Percentiles rank a stretch among this genome's conserved stretches.
These are phyloP conservation scores for Passer montanus DNA, from an alignment of 2,113 vertebrate species.

Conservation along the genomic window DNA sequence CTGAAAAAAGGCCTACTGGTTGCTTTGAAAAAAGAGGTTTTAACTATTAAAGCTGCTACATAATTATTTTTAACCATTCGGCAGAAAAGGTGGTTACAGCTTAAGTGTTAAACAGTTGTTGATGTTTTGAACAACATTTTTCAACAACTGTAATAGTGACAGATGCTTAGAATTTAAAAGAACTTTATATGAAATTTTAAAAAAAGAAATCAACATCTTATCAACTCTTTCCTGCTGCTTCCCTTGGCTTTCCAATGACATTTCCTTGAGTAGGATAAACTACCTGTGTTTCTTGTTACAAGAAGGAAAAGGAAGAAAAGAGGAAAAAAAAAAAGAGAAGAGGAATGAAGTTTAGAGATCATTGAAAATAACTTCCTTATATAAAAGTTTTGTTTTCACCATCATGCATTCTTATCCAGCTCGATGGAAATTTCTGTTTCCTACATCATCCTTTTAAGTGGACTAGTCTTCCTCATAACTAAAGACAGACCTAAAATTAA, in stretches of 20 bases:
- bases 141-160: neutral
- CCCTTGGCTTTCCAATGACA: neutral
- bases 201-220: neutral
- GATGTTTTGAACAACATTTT: neutral
- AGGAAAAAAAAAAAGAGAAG: too few relatives aligned
- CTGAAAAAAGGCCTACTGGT: neutral
- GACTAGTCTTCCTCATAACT: neutral
- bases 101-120: neutral
- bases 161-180: neutral
- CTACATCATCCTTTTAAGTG: neutral
- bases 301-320: neutral
- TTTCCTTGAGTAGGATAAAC: neutral
- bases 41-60: neutral
- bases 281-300: neutral
- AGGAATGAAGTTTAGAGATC: neutral
- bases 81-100: neutral
- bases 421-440: neutral
- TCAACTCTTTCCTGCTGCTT: neutral
- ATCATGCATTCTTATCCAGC: neutral
- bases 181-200: fast-evolving
- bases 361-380: neutral
- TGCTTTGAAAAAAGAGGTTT: neutral
- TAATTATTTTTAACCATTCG: slow-evolving; percentile 2
- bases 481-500: neutral
- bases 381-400: neutral